Conservation (phyloP, 2,888 invertebrate genomes). For the Idaea biselata region DNA sequence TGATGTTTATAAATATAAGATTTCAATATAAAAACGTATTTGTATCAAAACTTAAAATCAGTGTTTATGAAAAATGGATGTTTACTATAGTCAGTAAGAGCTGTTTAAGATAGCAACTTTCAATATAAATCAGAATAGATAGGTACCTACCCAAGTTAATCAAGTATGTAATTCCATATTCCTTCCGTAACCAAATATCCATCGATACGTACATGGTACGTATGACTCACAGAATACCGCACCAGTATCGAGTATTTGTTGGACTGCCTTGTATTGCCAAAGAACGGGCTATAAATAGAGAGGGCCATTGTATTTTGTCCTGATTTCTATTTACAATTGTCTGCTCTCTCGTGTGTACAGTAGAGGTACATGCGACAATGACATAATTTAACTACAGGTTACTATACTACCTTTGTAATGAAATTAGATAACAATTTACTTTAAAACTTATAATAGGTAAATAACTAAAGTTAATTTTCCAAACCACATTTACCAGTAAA, state of each 20-base stretch:
- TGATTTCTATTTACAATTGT: background rate
- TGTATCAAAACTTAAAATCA: no score
- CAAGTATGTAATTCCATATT: conserved; percentile 22
- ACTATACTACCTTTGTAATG: no score
- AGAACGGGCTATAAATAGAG: background rate
- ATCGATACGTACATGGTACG: no score
- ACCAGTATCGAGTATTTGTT: background rate
- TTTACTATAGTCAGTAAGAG: background rate
- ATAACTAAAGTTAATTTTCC: no score
- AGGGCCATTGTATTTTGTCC: conserved; percentile 2
- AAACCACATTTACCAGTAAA: no score
- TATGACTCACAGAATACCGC: background rate
- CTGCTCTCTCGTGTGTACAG: background rate
- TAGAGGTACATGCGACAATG: background rate
- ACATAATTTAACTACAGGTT: no score
- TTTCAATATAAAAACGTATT: no score
- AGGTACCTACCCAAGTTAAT: background rate
- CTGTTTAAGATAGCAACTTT: background rate
- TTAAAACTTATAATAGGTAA: no score
- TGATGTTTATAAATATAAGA: no score
- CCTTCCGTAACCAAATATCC: conserved; percentile 23
- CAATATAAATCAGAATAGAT: background rate
- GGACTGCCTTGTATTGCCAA: background rate
- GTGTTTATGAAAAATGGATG: no score
- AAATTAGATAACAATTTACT: no score